Base-by-base conservation (phyloP, 2,797 vertebrate genomes). In the Scarus forsteni region DNA sequence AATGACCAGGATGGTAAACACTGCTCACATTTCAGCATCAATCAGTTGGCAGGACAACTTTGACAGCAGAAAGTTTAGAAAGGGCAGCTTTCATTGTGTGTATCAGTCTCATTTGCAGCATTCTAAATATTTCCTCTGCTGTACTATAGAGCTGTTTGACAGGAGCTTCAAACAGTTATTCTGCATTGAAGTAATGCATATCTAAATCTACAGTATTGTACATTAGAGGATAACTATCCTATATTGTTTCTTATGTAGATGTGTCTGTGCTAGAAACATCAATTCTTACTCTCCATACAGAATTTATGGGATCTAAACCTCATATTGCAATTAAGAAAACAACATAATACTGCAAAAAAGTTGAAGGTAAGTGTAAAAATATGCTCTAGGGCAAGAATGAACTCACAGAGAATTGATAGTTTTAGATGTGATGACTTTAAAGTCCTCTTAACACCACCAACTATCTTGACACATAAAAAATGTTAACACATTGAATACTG, bases 1-100 rank as follows among this genome's bases (percentile, higher is more conserved):
- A 79, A 63, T 48, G 19, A 79, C 19, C n/a, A 39, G 49, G 44
- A 56, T 7, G n/a, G 34, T 14, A 43, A 63, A 73, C 66, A 73
- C 52, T 61, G 46, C 50, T 80, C 68, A 87, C 6, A 61, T 12
- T 57, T 19, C 71, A 66, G 38, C 36, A 69, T 69, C 60, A 66
- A 12, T 16, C 65, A 55, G 40, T 15, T 70, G 57, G 57, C 55
- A 48, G 43, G 38, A 53, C 42, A 10, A 43, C 64, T 60, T 4
- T 19, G 40, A 77, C 43, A 78, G 52, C 52, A 68, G 13, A 48
- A 58, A 48, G 59, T 40, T 59, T 16, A 16, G 46, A 66, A 75
- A 49, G 42, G 18, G 57, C 13, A 63, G 69, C 70, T 65, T 71
- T 85, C 65, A 85, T 80, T n/a, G 18, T 54, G 62, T 70, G 34